These are phyloP conservation scores for Psittacula cyanocephala DNA, from an alignment of 2,113 vertebrate species.

Conservation along the genomic window DNA sequence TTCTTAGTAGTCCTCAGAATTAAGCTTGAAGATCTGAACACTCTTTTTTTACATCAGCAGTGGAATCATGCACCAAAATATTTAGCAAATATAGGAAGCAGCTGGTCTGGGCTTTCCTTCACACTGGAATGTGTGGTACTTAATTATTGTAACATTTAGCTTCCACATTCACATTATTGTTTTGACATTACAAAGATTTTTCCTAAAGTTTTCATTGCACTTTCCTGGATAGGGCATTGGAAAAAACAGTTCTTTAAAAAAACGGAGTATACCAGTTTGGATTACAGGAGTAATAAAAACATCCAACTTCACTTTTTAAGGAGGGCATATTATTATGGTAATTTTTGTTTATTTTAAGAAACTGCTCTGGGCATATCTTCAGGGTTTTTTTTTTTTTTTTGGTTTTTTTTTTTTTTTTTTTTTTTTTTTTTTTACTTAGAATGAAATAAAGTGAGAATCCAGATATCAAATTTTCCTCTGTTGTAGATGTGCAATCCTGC, in stretches of 20 bases:
- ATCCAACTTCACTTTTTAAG: background rate
- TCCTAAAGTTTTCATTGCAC: background rate
- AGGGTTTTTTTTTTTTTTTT: background rate
- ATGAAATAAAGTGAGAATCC: background rate
- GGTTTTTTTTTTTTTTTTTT: background rate
- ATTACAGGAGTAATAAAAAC: background rate
- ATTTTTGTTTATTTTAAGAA: background rate
- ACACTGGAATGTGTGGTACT: background rate
- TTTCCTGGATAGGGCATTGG: background rate
- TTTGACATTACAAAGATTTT: background rate
- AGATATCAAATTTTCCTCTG: background rate
- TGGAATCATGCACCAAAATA: background rate
- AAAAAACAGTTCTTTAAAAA: background rate
- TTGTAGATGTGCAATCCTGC: background rate
- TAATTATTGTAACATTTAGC: background rate
- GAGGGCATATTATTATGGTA: fast-evolving
- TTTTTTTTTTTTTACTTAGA: background rate
- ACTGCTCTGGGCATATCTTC: background rate
- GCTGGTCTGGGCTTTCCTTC: background rate
- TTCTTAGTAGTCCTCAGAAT: background rate
- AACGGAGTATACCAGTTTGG: background rate
- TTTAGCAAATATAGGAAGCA: background rate
- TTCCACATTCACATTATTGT: background rate
- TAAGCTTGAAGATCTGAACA: background rate
- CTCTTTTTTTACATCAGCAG: background rate